Base-by-base conservation (phyloP, 2,113 vertebrate genomes). In the Aepyceros melampus region DNA sequence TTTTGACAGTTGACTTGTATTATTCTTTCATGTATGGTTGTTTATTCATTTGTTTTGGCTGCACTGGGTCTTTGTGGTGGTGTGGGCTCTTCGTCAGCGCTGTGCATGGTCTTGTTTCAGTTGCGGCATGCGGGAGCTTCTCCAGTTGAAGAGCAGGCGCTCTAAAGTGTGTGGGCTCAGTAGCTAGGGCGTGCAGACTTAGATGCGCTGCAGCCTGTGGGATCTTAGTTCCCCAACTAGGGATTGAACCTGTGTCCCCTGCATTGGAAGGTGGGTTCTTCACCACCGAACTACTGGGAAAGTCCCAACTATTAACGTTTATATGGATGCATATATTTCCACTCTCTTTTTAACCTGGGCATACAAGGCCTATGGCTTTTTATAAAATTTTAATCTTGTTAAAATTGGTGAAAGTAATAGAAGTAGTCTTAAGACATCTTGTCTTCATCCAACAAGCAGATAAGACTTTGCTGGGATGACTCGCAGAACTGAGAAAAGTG, bases 391-490 rank as follows among this genome's bases (percentile, higher is more conserved):
- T 67, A 53, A 56, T 64, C 89, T 40, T 31, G 8, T 87, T 89
- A 84, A 58, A 93, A 60, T 7, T 58, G 55, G 25, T 67, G 53
- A 55, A 81, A 93, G 16, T 67, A 49, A 51, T n/a, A 64, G 56
- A 62, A 64, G 84, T 94, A 76, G 16, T 93, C n/a, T 23, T 64
- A 40, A 90, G 47, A 79, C 36, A 85, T 89, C 16, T 92, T 89
- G 86, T 43, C 71, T 87, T 83, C 76, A 60, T 49, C 88, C 45
- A 62, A 56, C 53, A 95, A 96, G 51, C 27, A 74, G 49, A 67
- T 92, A 36, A 64, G 27, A 92, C 83, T 87, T 62, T 62, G 17
- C 62, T 85, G 45, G n/a, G 82, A 85, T 64, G 71, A 84, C 17
- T 95, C 14, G 8, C 7, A 78, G 67, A 91, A 74, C 56, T 76